Base-by-base conservation (phyloP, 2,888 invertebrate species). In the Calameuta idolon region DNA sequence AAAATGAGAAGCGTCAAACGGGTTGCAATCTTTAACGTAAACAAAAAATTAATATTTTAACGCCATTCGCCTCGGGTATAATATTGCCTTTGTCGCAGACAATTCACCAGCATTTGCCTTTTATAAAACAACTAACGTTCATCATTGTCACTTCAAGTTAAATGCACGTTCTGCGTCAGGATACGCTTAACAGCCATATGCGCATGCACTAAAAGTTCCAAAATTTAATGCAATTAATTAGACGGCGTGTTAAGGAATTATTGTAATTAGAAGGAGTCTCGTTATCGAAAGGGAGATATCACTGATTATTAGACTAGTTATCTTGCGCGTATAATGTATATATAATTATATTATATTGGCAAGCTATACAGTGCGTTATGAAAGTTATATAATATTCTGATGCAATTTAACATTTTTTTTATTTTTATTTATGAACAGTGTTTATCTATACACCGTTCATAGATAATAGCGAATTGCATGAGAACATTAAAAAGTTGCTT, bases 51-150 rank as follows among this genome's bases (percentile, higher is more conserved):
- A 15, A 40, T 55, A 23, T 74, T 69, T 12, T 40, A 40, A 40
- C 40, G 5, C 40, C 23, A 40, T 40, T 55, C 55, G 55, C 55
- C 55, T 55, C 55, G 55, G 23, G 55, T 55, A 23, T 9, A 55
- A 55, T 23, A 71, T 71, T 31, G 71, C 33, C 71, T 15, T 55
- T 55, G 55, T 23, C 23, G 55, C 55, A 55, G 55, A 55, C 55
- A 55, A 55, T 55, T 23, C 55, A 55, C 55, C 9, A 84, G 81
- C 87, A 88, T 88, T 87, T 88, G 87, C 86, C 87, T 87, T 87
- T 88, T 86, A 83, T 82, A 81, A 75, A 78, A 76, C 73, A 75
- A 75, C 76, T 82, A 80, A 80, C 73, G 68, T 69, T 33, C 75
- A 75, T 31, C 69, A 55, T 30, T 71, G 77, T 79, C 71, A 79